Conservation (phyloP, 2,113 vertebrate genomes). For the Martes martes region DNA sequence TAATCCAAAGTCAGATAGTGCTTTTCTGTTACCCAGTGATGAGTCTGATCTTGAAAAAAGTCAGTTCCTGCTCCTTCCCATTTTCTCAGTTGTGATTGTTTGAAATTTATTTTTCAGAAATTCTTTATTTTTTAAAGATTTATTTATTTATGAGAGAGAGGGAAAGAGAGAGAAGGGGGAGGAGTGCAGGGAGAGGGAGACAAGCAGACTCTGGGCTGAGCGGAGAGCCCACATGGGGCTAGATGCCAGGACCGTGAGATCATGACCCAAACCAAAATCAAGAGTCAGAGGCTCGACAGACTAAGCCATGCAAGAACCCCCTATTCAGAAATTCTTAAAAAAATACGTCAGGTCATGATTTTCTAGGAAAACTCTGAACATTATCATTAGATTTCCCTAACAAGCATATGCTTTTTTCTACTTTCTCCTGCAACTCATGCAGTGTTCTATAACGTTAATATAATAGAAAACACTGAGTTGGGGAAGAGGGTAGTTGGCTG, state of each 20-base stretch:
- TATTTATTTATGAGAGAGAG: not conserved
- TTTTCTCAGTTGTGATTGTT: slow-evolving; percentile 49
- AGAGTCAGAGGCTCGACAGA: not conserved
- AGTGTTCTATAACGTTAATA: not conserved
- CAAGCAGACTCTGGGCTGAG: not conserved
- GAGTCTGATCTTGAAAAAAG: not conserved
- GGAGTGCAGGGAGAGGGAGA: not conserved
- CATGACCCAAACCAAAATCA: not conserved
- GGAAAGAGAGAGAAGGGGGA: not conserved
- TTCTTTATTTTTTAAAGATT: not conserved
- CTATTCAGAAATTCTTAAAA: slow-evolving; percentile 34
- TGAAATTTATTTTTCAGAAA: slow-evolving; percentile 55
- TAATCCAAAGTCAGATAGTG: not conserved
- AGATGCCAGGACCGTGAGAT: not conserved
- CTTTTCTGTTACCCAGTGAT: not conserved
- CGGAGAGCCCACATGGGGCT: not conserved
- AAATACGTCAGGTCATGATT: slow-evolving; percentile 36
- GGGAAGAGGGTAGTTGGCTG: not conserved
- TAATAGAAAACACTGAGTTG: not conserved
- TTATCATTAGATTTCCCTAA: not conserved
- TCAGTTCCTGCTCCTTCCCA: not conserved
- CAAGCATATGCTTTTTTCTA: not conserved
- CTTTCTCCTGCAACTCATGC: not conserved
- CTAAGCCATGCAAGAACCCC: not conserved
- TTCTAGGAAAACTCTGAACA: slow-evolving; percentile 50